A percentile compares a stretch with the other conserved stretches of the same genome.
These are phyloP conservation scores for Sorex fumeus DNA, from an alignment of 2,113 vertebrate species.

Conservation along the genomic window DNA sequence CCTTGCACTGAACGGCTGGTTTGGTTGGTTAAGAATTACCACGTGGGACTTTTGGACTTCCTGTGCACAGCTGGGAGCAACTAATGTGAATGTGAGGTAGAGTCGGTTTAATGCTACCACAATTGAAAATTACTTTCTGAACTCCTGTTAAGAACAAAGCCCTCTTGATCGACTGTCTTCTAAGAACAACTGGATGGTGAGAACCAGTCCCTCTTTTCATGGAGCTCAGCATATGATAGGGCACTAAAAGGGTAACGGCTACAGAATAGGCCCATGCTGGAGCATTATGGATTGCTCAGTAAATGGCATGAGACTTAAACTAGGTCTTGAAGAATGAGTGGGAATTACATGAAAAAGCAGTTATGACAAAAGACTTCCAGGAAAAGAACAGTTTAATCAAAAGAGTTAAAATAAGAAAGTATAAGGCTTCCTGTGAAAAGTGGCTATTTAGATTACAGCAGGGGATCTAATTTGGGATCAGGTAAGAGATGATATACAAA, in stretches of 20 bases:
- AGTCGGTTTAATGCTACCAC: background rate
- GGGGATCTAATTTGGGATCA: background rate
- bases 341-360: background rate
- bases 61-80: too few species aligned
- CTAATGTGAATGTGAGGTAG: background rate
- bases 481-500: background rate
- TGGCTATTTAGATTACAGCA: background rate
- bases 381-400: background rate
- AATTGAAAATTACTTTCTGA: background rate
- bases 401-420: conserved; percentile 35
- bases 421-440: background rate
- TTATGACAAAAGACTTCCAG: background rate
- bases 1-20: too few species aligned
- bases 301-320: background rate
- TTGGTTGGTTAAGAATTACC: too few species aligned
- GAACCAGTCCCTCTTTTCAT: background rate
- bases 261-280: background rate
- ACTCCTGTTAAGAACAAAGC: background rate
- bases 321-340: background rate
- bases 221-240: background rate
- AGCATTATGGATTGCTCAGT: background rate
- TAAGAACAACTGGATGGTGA: background rate
- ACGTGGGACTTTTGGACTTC: too few species aligned
- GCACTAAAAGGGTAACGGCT: background rate
- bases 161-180: background rate